These are phyloP conservation scores for Talpa occidentalis DNA, from an alignment of 2,113 vertebrate species.

Conservation along the genomic window DNA sequence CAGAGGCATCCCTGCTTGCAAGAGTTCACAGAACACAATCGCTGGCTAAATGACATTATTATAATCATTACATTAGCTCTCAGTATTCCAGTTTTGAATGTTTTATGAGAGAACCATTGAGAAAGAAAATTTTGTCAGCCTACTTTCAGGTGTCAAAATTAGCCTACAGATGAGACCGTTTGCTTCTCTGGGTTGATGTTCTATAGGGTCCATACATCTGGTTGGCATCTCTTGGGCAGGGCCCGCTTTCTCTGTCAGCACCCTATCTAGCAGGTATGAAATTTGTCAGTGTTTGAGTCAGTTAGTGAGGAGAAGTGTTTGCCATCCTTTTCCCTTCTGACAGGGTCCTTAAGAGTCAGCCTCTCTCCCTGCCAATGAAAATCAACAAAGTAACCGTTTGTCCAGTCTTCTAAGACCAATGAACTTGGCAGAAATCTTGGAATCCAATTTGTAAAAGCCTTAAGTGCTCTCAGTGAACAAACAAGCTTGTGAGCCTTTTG, in stretches of 20 bases:
- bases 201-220: too few relatives aligned
- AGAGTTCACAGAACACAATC: neutral
- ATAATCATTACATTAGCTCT: neutral
- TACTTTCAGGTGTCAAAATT: neutral
- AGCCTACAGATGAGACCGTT: neutral
- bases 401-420: neutral
- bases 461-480: neutral
- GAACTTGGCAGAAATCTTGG: neutral
- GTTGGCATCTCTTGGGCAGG: neutral
- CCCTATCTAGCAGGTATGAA: neutral
- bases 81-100: neutral
- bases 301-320: neutral
- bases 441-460: neutral
- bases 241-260: neutral
- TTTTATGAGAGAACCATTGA: neutral
- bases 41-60: neutral
- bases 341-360: neutral
- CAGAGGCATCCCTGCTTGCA: accelerated
- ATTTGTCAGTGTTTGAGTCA: neutral
- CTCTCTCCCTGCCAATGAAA: neutral
- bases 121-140: neutral
- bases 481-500: too few relatives aligned
- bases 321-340: neutral
- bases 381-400: neutral
- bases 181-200: too few relatives aligned